Evolutionary conservation across 30 jellyfish, hydroid and myxozoan species (phyloP), one percentile per base, ranked within the genome.

Genomic region (Nemopilema nomurai): DNA sequence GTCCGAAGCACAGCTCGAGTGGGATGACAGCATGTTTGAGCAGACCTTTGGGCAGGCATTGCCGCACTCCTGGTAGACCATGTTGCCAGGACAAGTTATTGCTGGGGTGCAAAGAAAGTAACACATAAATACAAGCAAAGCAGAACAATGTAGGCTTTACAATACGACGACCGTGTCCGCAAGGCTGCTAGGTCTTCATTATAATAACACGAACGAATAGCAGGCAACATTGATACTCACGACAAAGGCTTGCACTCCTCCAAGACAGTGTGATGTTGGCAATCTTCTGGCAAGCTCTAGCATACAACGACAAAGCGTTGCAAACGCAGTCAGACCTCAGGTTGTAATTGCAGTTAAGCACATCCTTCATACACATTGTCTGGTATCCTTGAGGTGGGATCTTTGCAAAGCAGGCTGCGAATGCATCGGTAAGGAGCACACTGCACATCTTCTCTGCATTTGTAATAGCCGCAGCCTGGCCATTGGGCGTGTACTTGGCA

Each of bases 1-100:
- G 18, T 69, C 72, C 0, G 97, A 87, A 27, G 74, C 70, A 41
- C 99, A 95, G 74, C 65, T 80, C 21, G 87, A 20, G 28, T 65
- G 85, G 67, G 90, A 63, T 21, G 83, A 62, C 77, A 90, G 90
- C 82, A 87, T 9, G 65, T 90, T 95, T 24, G 90, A 76, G 73
- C 99, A 95, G 18, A 86, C 83, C 84, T 95, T 95, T 65, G 99
- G 99, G 75, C 99, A 95, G 30, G 99, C 97, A 29, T 88, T 76
- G n/a, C 97, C 99, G 87, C 99, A 95, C 33, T 90, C 97, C 26
- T 77, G 66, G 88, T 90, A 90, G 50, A 53, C 90, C 90, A 84
- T 73, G 72, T 81, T 87, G 16, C 97, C 96, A 8, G 92, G 63
- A 83, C 99, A 95, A 19, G 83, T 75, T 20, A 84, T 88, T 7